Conservation (phyloP, 2,113 vertebrate species). For the Amazona vittata region DNA sequence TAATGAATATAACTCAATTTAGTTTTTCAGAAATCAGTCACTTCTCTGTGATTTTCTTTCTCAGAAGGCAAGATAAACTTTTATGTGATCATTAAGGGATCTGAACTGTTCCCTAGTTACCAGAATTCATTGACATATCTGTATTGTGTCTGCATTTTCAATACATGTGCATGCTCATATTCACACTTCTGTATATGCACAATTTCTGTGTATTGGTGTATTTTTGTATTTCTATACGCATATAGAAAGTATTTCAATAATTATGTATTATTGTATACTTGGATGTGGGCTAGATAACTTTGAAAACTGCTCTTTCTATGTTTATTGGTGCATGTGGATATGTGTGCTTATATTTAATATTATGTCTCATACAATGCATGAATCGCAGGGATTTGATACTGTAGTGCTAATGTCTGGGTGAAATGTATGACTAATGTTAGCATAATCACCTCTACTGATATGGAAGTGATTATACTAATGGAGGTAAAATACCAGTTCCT, state of each 20-base stretch:
- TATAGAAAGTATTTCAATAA: not conserved
- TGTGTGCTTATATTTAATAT: not conserved
- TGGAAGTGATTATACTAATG: not conserved
- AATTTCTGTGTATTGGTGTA: not conserved
- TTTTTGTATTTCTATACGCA: not conserved
- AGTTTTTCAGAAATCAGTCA: not conserved
- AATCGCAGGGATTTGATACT: not conserved
- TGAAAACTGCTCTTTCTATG: not conserved
- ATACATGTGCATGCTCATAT: not conserved
- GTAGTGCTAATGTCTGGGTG: not conserved
- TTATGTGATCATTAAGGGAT: not conserved
- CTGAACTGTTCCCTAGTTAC: not conserved
- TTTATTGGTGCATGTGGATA: not conserved
- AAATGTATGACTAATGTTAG: not conserved
- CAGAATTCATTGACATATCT: not conserved
- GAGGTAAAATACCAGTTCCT: not conserved
- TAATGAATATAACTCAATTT: not conserved
- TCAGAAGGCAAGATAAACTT: not conserved
- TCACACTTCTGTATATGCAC: not conserved
- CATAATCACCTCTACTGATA: not conserved
- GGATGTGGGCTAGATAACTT: not conserved
- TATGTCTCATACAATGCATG: fast-evolving
- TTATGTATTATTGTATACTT: not conserved
- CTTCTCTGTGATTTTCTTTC: not conserved
- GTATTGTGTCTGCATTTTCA: not conserved